Conservation (phyloP, 2,113 vertebrate species). For the Atherinomorus stipes region DNA sequence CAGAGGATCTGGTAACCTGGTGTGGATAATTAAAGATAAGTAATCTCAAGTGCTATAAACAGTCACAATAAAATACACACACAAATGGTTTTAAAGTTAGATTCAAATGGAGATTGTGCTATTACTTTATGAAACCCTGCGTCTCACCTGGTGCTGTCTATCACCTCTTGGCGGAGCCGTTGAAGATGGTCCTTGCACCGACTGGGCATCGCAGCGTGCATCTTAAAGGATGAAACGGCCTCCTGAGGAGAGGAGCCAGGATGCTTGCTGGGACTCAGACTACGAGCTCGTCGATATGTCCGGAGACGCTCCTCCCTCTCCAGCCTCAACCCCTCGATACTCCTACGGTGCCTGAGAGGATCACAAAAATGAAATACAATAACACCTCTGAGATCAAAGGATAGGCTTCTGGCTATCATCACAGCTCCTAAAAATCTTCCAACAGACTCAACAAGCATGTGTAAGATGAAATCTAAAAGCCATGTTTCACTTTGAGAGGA, state of each 20-base stretch:
- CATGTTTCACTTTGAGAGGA: not conserved
- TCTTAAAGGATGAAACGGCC: slow-evolving; percentile 42
- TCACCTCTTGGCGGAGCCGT: slow-evolving; percentile 86
- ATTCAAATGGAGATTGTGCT: rapidly evolving
- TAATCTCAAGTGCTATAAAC: too few relatives aligned
- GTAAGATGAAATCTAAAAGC: not conserved
- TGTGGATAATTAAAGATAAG: not conserved
- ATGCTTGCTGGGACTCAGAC: slow-evolving; percentile 89
- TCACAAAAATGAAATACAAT: not conserved
- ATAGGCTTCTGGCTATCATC: too few relatives aligned
- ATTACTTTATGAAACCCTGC: not conserved
- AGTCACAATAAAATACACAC: not conserved
- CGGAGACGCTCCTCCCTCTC: slow-evolving; percentile 86
- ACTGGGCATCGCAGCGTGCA: slow-evolving; percentile 81
- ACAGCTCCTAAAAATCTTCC: too few relatives aligned
- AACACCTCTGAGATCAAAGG: too few relatives aligned
- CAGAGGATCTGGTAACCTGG: slow-evolving; percentile 81
- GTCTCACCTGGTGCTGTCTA: slow-evolving; percentile 86
- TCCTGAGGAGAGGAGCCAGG: slow-evolving; percentile 62
- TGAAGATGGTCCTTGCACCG: slow-evolving; percentile 85
- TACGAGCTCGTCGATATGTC: slow-evolving; percentile 83
- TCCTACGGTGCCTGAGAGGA: slow-evolving; percentile 84
- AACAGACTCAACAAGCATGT: too few relatives aligned
- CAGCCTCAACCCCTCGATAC: slow-evolving; percentile 85
- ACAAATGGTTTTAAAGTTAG: rapidly evolving